Evolutionary conservation across 2,888 invertebrate species (phyloP).

Genomic region (Tinea semifulvella): DNA sequence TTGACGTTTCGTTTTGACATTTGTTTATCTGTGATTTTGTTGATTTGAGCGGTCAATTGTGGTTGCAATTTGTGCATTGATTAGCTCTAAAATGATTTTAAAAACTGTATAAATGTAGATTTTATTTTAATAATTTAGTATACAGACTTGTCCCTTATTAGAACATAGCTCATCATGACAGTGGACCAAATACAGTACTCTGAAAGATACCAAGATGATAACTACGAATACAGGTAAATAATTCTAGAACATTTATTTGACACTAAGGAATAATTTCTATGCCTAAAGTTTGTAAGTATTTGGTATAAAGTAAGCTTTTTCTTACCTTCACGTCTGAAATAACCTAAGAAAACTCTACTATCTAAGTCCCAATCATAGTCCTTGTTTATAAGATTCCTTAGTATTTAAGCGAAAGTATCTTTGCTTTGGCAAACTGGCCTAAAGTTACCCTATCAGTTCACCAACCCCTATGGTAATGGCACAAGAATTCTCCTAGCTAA

Average conservation of each 20-base stretch:
- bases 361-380: neutral
- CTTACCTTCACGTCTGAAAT: too few relatives aligned
- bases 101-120: neutral
- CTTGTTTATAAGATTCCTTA: too few relatives aligned
- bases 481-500: too few relatives aligned
- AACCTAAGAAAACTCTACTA: neutral
- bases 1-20: too few relatives aligned
- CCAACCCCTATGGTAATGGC: too few relatives aligned
- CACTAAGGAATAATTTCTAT: neutral
- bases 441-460: too few relatives aligned
- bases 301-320: neutral
- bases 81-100: neutral
- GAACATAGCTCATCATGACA: slow-evolving; percentile 58
- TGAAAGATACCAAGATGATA: slow-evolving; percentile 87
- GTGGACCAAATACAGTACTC: slow-evolving; percentile 90
- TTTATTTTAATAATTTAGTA: neutral
- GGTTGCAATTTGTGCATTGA: too few relatives aligned
- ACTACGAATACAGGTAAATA: slow-evolving; percentile 86
- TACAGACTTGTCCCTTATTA: neutral
- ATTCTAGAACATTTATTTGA: neutral
- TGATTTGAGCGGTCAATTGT: too few relatives aligned
- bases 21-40: too few relatives aligned
- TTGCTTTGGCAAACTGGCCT: too few relatives aligned
- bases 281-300: neutral
- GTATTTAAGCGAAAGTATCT: too few relatives aligned